Evolutionary conservation across 2,888 invertebrate species (phyloP), one percentile per base, ranked within the genome.

Genomic region (Shargacucullia verbasci): DNA sequence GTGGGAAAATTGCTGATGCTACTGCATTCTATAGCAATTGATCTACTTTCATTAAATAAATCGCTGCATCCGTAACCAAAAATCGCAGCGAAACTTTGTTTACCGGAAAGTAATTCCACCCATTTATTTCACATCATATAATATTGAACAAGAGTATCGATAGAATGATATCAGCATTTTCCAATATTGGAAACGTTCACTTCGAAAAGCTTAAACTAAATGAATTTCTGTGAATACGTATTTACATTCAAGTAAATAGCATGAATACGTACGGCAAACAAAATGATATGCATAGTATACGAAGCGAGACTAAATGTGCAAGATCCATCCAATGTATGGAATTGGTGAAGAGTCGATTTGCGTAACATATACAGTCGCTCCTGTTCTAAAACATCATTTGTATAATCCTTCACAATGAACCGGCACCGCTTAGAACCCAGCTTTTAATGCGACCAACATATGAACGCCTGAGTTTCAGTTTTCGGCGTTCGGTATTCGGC

Each of bases 1-100:
- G 78, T 84, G 80, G 77, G 79, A 77, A 83, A 86, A 85, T 82
- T 82, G 88, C 86, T 82, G 83, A 88, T 81, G 81, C 72, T 77
- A 68, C 73, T 65, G 76, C 76, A 80, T 79, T 76, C 74, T 73
- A 73, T 76, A 69, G 79, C 78, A 79, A 83, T 82, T 82, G 84
- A 81, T 88, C 79, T 77, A 74, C 75, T 76, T 80, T 84, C 76
- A 81, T 82, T 80, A 70, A 81, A 82, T 81, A 78, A 79, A 81
- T 80, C 67, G 77, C 70, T 74, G 66, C 66, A 73, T 59, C 41
- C 62, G 71, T 65, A 69, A 67, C 58, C 70, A 74, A 78, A 76
- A 66, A 71, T 68, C 27, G 60, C 46, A 39, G 39, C n/a, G 31
- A 47, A 68, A 73, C 48, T 68, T 59, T 62, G 56, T 68, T 70